A percentile compares a stretch with the other conserved stretches of the same genome.
Evolutionary conservation across 2,797 vertebrate species (phyloP).

Genomic region (Chaetodon trifasciatus): DNA sequence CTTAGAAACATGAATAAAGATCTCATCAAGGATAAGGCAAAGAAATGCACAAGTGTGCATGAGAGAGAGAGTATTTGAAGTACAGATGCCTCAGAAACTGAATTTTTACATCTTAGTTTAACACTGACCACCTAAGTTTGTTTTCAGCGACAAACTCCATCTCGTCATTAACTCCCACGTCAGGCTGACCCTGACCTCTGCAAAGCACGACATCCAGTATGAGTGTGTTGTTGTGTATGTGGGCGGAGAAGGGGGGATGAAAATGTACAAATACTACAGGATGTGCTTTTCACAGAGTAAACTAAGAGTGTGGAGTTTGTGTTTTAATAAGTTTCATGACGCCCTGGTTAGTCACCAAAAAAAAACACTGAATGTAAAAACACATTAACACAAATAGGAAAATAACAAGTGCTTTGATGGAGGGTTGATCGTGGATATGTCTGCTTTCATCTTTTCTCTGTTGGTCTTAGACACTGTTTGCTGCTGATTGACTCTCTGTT

Average conservation of each 20-base stretch:
- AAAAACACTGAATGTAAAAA: background rate
- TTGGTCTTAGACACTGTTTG: background rate
- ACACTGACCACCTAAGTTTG: slow-evolving; percentile 25
- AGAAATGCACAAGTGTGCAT: too few species aligned
- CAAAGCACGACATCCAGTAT: slow-evolving; percentile 42
- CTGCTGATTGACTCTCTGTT: background rate
- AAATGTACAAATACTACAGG: slow-evolving; percentile 22
- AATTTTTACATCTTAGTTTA: background rate
- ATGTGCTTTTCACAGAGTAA: slow-evolving; percentile 14
- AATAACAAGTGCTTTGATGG: background rate
- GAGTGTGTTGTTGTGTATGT: slow-evolving; percentile 36
- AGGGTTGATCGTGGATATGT: background rate
- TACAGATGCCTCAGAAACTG: slow-evolving; percentile 9
- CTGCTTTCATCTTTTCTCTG: background rate
- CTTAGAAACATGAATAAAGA: slow-evolving; percentile 33
- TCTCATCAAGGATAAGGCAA: slow-evolving; percentile 7
- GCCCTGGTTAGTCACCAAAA: background rate
- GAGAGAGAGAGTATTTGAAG: background rate
- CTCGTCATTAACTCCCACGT: slow-evolving; percentile 49
- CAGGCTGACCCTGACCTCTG: slow-evolving; percentile 47
- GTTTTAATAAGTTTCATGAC: slow-evolving; percentile 14
- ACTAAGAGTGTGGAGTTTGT: slow-evolving; percentile 24
- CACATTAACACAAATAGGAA: background rate
- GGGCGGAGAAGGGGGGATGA: slow-evolving; percentile 28
- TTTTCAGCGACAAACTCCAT: slow-evolving; percentile 41